phyloP scores from a whole-genome alignment of 2,113 vertebrate species.

The Psittacula cyanocephala region DNA sequence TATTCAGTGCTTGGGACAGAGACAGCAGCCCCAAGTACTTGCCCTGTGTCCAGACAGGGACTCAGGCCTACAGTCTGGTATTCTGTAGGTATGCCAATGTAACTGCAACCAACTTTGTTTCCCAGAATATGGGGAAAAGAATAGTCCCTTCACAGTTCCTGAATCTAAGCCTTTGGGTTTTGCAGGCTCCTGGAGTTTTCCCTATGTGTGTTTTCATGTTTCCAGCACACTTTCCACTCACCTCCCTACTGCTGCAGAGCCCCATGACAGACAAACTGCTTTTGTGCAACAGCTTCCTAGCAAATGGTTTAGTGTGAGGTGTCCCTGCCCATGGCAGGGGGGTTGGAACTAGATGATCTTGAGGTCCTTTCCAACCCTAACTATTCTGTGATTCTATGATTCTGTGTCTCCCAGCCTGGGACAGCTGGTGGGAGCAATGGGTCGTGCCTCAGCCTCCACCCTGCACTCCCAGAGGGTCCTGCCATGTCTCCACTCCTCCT shows the following conservation, averaged over 20 bases:
- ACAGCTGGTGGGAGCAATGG: background rate
- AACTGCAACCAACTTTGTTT: background rate
- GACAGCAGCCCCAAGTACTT: background rate
- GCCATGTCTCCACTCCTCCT: accelerated
- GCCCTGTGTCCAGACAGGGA: background rate
- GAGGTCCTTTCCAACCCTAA: background rate
- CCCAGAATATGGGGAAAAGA: background rate
- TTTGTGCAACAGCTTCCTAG: background rate
- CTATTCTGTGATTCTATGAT: background rate
- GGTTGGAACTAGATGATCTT: background rate
- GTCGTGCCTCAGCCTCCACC: background rate
- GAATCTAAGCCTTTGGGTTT: background rate
- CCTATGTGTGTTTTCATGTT: accelerated
- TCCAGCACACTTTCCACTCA: background rate
- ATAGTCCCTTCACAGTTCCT: background rate
- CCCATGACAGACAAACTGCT: background rate
- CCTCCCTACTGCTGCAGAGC: background rate
- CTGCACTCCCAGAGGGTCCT: accelerated
- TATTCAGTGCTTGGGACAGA: background rate
- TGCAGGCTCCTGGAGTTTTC: background rate
- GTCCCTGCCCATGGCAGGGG: background rate
- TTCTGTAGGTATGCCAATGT: accelerated
- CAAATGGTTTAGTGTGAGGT: background rate
- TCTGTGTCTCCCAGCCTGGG: accelerated
- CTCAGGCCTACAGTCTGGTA: accelerated